Evolutionary conservation across 1,140 invertebrate genomes (phyloP), one percentile per base, ranked within the genome.

Genomic region (Potamilus streckersoni): DNA sequence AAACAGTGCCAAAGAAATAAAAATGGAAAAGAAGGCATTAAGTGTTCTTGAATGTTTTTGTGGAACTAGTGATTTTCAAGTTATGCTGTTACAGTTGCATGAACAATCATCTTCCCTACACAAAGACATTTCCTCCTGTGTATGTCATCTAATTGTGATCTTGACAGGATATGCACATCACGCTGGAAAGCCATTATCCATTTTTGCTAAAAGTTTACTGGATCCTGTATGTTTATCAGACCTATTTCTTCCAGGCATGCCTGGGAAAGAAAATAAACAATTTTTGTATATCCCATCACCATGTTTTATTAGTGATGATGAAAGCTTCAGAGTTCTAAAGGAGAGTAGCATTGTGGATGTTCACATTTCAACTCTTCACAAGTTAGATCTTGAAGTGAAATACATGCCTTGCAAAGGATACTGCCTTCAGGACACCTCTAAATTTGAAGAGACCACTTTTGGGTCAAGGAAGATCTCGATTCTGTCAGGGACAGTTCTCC

Each of bases 31-130:
- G 58, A 75, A 57, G 13, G 56, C 11, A 70, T 0, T 6, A 56
- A 31, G 4, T 31, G 27, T 75, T 20, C 11, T 75, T 23, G 20
- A 62, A 27, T 69, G 57, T 27, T 17, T 69, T 15, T 20, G 60
- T 11, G 67, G 73, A 27, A 69, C 31, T 17, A 58, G 49, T 2
- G 67, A 75, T 69, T 69, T 75, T 64, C 4, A 38, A 12, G 27
- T n/a, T 57, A 38, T 20, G 16, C 5, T 12, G 19, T 75, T 75
- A 5, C 16, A 61, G 59, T 31, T 62, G 31, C 38, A 27, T 49
- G 60, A 67, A 55, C 27, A 69, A 49, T 49, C 67, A 19, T 12
- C 58, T 16, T 75, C 57, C 23, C 73, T 69, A 38, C 67, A 69
- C 13, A 69, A 56, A 55, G 49, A 63, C 58, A 55, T 75, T 5